phyloP scores from a whole-genome alignment of 2,113 vertebrate genomes.

The Caretta caretta region DNA sequence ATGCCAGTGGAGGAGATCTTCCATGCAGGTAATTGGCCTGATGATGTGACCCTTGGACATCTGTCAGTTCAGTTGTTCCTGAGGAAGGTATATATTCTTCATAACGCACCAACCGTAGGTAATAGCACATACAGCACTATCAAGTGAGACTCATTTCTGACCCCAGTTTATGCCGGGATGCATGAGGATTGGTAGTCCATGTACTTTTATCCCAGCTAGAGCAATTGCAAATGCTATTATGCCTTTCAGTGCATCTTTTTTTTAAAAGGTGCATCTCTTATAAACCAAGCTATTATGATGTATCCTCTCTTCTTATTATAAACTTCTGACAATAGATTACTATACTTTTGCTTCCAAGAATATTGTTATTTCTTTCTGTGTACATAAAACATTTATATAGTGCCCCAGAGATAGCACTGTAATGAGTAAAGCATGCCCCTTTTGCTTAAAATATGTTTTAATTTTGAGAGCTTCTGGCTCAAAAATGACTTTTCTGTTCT shows the following conservation, averaged over 20 bases:
- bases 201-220: constrained; percentile 1
- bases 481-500: neutral
- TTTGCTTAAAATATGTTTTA: neutral
- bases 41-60: neutral
- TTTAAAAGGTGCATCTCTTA: neutral
- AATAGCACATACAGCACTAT: neutral
- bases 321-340: neutral
- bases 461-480: neutral
- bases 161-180: neutral
- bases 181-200: neutral
- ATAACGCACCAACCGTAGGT: neutral
- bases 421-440: neutral
- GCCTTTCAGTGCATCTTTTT: neutral
- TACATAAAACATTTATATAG: neutral
- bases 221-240: neutral
- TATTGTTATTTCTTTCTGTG: neutral
- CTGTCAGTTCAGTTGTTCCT: neutral
- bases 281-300: neutral
- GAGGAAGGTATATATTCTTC: neutral
- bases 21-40: constrained; percentile 14
- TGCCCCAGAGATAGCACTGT: fast-evolving
- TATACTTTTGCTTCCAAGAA: neutral
- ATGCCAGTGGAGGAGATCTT: neutral
- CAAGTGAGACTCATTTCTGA: constrained; percentile 3
- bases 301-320: neutral